A percentile compares a stretch with the other conserved stretches of the same genome.
Evolutionary conservation across 2,113 vertebrate species (phyloP).

Genomic region (Pseudorectes ferrugineus): DNA sequence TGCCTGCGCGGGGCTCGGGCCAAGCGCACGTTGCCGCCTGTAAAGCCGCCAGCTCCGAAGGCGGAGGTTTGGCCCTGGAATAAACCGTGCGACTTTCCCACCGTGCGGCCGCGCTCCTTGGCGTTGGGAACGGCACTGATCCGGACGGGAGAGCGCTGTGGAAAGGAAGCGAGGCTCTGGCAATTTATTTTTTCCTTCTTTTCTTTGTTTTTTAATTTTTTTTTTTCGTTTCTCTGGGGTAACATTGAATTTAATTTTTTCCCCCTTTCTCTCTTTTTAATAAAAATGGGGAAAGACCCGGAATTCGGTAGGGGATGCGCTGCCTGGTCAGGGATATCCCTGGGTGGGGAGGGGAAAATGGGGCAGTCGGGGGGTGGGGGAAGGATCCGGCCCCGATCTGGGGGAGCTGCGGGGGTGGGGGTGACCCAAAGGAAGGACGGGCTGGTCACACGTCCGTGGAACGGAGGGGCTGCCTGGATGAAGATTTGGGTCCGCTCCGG

Average conservation of each 20-base stretch:
- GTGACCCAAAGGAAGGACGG: neutral
- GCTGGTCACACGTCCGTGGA: neutral
- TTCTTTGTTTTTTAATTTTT: neutral
- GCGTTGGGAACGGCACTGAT: neutral
- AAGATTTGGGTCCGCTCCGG: neutral
- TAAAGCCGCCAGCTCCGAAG: neutral
- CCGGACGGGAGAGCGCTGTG: neutral
- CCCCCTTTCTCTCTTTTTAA: accelerated
- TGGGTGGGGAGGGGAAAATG: neutral
- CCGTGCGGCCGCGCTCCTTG: neutral
- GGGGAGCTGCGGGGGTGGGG: too few species aligned
- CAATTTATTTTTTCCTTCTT: accelerated
- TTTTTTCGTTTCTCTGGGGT: neutral
- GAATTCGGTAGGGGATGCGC: neutral
- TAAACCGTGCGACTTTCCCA: neutral
- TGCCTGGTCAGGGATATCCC: neutral
- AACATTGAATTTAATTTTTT: neutral
- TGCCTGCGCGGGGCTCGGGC: neutral
- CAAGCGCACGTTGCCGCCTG: neutral
- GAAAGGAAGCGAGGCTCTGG: neutral
- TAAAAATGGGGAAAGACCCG: neutral
- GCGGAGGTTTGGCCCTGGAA: neutral
- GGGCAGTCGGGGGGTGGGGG: accelerated
- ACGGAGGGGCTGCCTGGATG: neutral
- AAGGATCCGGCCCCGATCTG: neutral